Conservation (phyloP, 1,140 invertebrate genomes). For the Epicauta chinensis region DNA sequence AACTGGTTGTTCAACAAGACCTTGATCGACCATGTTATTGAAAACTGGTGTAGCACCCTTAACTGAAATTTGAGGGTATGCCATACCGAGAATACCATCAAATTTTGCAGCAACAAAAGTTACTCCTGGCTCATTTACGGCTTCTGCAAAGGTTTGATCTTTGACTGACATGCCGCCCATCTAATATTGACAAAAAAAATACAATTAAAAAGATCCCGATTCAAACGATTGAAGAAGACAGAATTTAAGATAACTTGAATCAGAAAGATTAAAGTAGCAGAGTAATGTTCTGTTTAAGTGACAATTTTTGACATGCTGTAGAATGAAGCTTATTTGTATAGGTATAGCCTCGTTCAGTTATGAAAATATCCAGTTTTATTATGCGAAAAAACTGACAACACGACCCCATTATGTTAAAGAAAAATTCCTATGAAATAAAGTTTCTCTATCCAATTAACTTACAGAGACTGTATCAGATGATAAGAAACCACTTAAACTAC, state of each 20-base stretch:
- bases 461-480: constrained; percentile 82
- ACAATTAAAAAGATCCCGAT: too few relatives aligned
- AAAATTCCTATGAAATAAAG: too few relatives aligned
- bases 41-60: constrained; percentile 90
- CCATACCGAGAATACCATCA: constrained; percentile 96
- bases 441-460: too few relatives aligned
- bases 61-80: constrained; percentile 82
- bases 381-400: too few relatives aligned
- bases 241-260: not conserved
- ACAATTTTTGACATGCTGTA: not conserved
- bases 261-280: too few relatives aligned
- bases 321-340: too few relatives aligned
- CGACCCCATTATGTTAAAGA: too few relatives aligned
- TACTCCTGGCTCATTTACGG: constrained; percentile 83
- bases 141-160: constrained; percentile 94
- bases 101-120: constrained; percentile 95
- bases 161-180: constrained; percentile 66
- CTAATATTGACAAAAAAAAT: too few relatives aligned
- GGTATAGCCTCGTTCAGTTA: too few relatives aligned
- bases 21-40: constrained; percentile 88
- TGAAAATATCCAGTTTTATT: too few relatives aligned
- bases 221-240: too few relatives aligned
- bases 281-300: too few relatives aligned
- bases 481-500: constrained; percentile 91
- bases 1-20: constrained; percentile 66